A percentile compares a stretch with the other conserved stretches of the same genome.
Evolutionary conservation across 2,797 vertebrate genomes (phyloP).

Genomic region (Melanotaenia parkinsoni): DNA sequence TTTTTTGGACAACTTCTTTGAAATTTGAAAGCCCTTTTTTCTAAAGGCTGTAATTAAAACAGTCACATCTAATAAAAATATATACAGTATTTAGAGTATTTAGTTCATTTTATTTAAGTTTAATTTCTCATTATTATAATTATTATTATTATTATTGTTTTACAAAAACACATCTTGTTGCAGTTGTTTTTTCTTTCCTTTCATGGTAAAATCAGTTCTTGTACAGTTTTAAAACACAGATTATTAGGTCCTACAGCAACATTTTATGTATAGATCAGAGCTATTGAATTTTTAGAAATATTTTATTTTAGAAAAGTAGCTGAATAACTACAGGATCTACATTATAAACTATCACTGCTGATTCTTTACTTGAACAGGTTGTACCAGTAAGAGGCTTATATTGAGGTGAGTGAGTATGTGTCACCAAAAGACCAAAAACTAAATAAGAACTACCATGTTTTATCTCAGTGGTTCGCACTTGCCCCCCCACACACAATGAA

Average conservation of each 20-base stretch:
- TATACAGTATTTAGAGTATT: neutral
- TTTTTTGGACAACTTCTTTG: neutral
- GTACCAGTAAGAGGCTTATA: neutral
- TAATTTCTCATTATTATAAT: neutral
- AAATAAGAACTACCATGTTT: neutral
- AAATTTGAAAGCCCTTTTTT: neutral
- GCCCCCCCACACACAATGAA: constrained; percentile 12
- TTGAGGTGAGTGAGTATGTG: neutral
- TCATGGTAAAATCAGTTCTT: neutral
- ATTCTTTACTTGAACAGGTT: neutral
- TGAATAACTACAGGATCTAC: neutral
- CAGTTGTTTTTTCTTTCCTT: neutral
- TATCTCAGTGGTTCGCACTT: constrained; percentile 5
- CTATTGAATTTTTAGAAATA: neutral
- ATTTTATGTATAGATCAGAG: neutral
- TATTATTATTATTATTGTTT: neutral
- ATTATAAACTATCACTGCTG: neutral
- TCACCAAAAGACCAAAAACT: neutral
- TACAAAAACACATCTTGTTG: too few relatives aligned
- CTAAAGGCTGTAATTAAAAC: neutral
- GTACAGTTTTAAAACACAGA: neutral
- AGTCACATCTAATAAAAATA: neutral
- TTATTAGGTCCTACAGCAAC: neutral
- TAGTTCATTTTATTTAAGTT: neutral
- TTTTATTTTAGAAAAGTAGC: neutral